Conservation (phyloP, 2,888 invertebrate genomes). For the Colostygia pectinataria region DNA sequence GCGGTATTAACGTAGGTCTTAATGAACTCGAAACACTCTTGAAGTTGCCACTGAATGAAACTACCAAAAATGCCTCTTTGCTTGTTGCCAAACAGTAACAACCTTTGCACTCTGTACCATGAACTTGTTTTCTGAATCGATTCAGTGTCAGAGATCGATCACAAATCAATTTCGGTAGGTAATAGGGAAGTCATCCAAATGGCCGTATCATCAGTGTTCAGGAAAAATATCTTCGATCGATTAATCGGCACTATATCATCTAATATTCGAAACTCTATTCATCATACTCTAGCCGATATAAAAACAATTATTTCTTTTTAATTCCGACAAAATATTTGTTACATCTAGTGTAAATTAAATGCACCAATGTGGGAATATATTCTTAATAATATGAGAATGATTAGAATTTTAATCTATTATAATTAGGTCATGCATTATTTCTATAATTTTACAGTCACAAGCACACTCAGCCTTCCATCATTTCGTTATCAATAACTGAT, state of each 20-base stretch:
- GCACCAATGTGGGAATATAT: conserved; percentile 55
- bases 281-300: conserved; percentile 37
- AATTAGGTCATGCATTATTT: conserved; percentile 34
- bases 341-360: conserved; percentile 51
- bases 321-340: conserved; percentile 16
- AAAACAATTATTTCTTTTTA: conserved; percentile 24
- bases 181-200: too few relatives aligned
- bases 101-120: too few relatives aligned
- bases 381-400: conserved; percentile 35
- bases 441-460: conserved; percentile 36
- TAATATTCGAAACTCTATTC: conserved; percentile 36
- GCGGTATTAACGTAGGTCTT: too few relatives aligned
- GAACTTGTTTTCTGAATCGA: too few relatives aligned
- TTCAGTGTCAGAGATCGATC: too few relatives aligned
- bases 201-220: too few relatives aligned
- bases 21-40: too few relatives aligned
- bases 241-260: conserved; percentile 70
- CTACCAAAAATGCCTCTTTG: too few relatives aligned
- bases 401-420: conserved; percentile 45
- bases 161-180: too few relatives aligned
- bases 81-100: too few relatives aligned
- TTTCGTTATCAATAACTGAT: conserved; percentile 35
- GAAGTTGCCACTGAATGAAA: too few relatives aligned
- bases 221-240: too few relatives aligned
- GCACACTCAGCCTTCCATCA: conserved; percentile 46